These are phyloP conservation scores for Ibidorhyncha struthersii DNA, from an alignment of 2,113 vertebrate species.

Conservation along the genomic window DNA sequence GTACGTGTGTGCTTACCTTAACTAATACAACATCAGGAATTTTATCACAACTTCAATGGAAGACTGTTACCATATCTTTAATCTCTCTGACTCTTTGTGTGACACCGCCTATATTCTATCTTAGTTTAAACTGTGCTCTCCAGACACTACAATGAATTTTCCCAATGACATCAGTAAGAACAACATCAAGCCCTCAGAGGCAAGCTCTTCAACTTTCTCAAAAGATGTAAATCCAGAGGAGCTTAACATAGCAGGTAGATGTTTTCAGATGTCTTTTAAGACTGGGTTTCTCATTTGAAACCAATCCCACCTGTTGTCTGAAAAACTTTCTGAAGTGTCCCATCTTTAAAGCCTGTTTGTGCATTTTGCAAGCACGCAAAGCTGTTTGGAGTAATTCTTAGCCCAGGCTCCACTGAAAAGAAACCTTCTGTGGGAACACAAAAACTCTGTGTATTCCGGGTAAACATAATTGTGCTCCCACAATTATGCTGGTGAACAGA, in stretches of 20 bases:
- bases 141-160: background rate
- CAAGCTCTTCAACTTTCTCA: background rate
- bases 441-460: background rate
- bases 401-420: background rate
- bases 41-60: background rate
- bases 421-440: background rate
- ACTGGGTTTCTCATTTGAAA: conserved; percentile 27
- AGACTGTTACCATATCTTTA: background rate
- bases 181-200: background rate
- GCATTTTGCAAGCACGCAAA: background rate
- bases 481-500: conserved; percentile 17
- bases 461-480: background rate
- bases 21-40: background rate
- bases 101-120: background rate
- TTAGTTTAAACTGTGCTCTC: background rate
- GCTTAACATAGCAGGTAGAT: background rate
- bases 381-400: background rate
- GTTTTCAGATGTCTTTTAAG: conserved; percentile 40
- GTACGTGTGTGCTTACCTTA: background rate
- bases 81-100: background rate
- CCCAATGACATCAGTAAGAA: background rate
- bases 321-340: background rate
- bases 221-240: conserved; percentile 30
- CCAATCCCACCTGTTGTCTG: conserved; percentile 17
- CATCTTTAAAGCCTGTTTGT: background rate